phyloP scores from a whole-genome alignment of 2,888 invertebrate genomes.

The Coleophora deauratella region DNA sequence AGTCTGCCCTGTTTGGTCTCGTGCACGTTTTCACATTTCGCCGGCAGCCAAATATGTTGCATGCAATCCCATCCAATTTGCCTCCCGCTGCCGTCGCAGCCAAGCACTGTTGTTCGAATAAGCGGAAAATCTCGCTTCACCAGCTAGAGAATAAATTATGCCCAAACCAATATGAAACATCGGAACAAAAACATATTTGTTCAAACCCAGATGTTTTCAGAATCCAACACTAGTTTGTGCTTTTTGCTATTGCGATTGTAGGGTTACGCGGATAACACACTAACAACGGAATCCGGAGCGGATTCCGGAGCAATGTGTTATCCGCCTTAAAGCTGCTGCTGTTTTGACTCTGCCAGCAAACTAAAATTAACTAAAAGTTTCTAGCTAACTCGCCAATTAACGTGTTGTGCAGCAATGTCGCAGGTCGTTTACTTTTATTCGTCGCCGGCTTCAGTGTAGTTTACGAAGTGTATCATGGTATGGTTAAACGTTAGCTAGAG shows the following conservation, averaged over 20 bases:
- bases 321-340: too few relatives aligned
- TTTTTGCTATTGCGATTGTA: too few relatives aligned
- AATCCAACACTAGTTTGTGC: not conserved
- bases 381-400: constrained; percentile 10
- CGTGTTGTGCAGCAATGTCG: constrained; percentile 25
- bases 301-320: too few relatives aligned
- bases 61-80: constrained; percentile 66
- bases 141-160: constrained; percentile 57
- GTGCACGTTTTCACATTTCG: constrained; percentile 57
- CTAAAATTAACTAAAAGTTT: constrained; percentile 4
- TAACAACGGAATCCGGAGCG: too few relatives aligned
- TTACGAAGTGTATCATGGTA: constrained; percentile 36
- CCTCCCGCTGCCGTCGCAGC: constrained; percentile 40
- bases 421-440: constrained; percentile 34
- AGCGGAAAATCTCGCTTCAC: constrained; percentile 59
- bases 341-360: too few relatives aligned
- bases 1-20: constrained; percentile 53
- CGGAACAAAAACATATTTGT: constrained; percentile 16
- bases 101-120: constrained; percentile 52
- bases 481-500: constrained; percentile 41
- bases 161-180: constrained; percentile 43
- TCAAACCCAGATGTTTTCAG: constrained; percentile 12
- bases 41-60: constrained; percentile 63
- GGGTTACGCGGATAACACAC: too few relatives aligned
- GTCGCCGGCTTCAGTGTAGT: constrained; percentile 29